Evolutionary conservation across 2,888 invertebrate genomes (phyloP).

Genomic region (Dasysyrphus albostriatus): DNA sequence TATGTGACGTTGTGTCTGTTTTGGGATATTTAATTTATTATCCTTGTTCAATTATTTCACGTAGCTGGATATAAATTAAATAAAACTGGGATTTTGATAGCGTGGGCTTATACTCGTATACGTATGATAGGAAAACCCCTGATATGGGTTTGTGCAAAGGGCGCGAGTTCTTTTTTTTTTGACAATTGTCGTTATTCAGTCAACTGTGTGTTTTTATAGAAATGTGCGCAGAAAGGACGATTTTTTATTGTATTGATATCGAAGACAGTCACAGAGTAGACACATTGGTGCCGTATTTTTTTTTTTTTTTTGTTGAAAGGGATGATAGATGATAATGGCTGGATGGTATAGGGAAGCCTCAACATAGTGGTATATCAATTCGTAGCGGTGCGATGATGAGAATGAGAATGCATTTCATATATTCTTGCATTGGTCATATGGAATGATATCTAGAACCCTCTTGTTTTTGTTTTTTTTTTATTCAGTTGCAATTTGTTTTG

Average conservation of each 20-base stretch:
- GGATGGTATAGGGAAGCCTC: conserved; percentile 62
- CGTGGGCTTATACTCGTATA: conserved; percentile 47
- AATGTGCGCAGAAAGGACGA: conserved; percentile 44
- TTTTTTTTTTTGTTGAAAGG: conserved; percentile 31
- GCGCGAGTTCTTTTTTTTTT: conserved; percentile 63
- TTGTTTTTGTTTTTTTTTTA: conserved; percentile 43
- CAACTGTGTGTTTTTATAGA: conserved; percentile 39
- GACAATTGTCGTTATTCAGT: conserved; percentile 58
- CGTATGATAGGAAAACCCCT: conserved; percentile 46
- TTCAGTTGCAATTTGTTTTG: conserved; percentile 75
- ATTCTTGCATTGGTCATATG: conserved; percentile 23
- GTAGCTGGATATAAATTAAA: conserved; percentile 65
- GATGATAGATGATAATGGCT: conserved; percentile 67
- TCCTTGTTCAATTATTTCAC: conserved; percentile 72
- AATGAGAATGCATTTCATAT: conserved; percentile 52
- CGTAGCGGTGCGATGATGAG: conserved; percentile 68
- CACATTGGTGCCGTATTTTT: conserved; percentile 68
- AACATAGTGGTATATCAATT: conserved; percentile 74
- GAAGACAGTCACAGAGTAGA: conserved; percentile 54
- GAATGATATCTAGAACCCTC: conserved; percentile 15
- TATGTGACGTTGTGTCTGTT: conserved; percentile 26
- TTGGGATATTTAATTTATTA: conserved; percentile 69
- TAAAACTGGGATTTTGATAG: conserved; percentile 58
- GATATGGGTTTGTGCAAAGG: conserved; percentile 70
- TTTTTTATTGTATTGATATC: conserved; percentile 44